Percentiles rank a stretch among this genome's conserved stretches.
phyloP scores from a whole-genome alignment of 2,113 vertebrate species.

The Connochaetes taurinus region DNA sequence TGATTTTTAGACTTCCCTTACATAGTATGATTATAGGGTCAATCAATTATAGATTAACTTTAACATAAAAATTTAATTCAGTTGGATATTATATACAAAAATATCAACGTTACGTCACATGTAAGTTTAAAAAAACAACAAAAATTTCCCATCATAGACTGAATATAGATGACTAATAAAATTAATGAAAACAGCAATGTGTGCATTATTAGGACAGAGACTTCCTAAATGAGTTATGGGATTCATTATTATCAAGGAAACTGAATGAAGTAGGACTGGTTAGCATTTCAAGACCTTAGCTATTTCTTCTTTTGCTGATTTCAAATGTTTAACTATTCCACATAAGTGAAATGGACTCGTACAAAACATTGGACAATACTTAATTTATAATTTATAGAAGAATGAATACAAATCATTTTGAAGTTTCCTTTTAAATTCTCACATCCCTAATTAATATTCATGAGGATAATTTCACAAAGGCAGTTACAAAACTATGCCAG shows the following conservation, averaged over 20 bases:
- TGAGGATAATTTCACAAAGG: constrained; percentile 81
- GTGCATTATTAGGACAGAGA: constrained; percentile 10
- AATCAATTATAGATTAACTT: constrained; percentile 35
- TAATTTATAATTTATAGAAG: constrained; percentile 72
- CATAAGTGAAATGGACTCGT: constrained; percentile 64
- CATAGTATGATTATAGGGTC: not conserved
- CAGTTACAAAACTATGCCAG: constrained; percentile 75
- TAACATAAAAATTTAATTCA: constrained; percentile 19
- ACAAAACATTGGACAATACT: constrained; percentile 69
- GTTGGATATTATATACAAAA: not conserved
- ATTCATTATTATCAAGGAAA: not conserved
- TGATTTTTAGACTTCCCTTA: constrained; percentile 4
- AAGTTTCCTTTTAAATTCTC: constrained; percentile 69
- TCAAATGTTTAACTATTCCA: constrained; percentile 61
- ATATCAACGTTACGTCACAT: not conserved
- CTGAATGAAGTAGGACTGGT: not conserved
- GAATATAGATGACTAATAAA: constrained; percentile 15
- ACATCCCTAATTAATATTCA: constrained; percentile 82
- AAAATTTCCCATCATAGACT: not conserved
- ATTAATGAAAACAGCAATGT: constrained; percentile 11
- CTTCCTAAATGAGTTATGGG: not conserved
- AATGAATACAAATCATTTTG: constrained; percentile 72
- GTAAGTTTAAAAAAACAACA: not conserved
- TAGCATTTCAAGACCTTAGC: not conserved
- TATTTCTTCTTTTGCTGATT: constrained; percentile 23